Conservation (phyloP, 2,113 vertebrate species). For the Gadus chalcogrammus region DNA sequence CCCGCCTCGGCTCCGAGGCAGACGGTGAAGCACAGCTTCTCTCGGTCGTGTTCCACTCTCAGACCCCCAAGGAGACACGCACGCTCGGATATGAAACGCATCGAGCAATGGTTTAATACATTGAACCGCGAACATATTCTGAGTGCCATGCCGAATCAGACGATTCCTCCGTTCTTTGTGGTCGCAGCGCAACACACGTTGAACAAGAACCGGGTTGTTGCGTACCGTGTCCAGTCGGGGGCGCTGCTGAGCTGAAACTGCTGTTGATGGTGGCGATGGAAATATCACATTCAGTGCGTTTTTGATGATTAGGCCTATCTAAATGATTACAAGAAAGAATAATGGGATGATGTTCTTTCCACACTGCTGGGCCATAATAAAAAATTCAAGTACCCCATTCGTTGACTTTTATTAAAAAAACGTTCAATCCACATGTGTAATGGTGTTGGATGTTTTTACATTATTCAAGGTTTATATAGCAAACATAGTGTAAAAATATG, state of each 20-base stretch:
- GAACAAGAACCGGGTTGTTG: not conserved
- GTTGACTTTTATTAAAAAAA: too few species aligned
- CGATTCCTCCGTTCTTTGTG: not conserved
- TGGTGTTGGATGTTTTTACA: too few species aligned
- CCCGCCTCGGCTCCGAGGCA: constrained; percentile 36
- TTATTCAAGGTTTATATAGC: too few species aligned
- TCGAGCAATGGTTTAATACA: not conserved
- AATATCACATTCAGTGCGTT: too few species aligned
- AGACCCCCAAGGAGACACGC: constrained; percentile 9
- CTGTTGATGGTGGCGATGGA: too few species aligned
- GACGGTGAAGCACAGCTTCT: constrained; percentile 56
- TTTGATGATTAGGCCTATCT: too few species aligned
- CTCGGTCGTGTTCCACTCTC: constrained; percentile 61
- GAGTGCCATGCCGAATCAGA: constrained; percentile 6
- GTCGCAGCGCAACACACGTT: not conserved
- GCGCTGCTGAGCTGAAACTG: not conserved
- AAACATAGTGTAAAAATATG: too few species aligned
- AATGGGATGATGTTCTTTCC: too few species aligned
- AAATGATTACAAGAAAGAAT: too few species aligned
- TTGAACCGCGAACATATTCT: constrained; percentile 22
- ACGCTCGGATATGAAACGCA: not conserved
- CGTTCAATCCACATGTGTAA: too few species aligned
- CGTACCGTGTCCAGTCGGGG: constrained; percentile 11
- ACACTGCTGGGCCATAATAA: too few species aligned
- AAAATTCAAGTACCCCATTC: too few species aligned